Conservation (phyloP, 2,888 invertebrate genomes). For the Pediacus dermestoides region DNA sequence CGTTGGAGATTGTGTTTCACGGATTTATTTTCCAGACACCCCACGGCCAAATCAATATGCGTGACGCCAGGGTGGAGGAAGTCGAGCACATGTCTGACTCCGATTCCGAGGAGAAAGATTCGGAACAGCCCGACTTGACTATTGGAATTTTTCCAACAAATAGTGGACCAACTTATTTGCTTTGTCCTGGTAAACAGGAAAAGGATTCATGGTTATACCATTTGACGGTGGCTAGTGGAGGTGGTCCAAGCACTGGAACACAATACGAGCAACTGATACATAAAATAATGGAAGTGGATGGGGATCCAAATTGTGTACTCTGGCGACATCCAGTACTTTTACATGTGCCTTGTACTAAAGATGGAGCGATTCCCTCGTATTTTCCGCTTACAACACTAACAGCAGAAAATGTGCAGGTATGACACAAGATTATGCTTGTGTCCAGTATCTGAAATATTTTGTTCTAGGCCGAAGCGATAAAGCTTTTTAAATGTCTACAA, state of each 20-base stretch:
- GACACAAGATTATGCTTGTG: slow-evolving; percentile 1
- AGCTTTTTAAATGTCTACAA: slow-evolving; percentile 94
- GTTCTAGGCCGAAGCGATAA: slow-evolving; percentile 74
- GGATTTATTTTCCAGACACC: slow-evolving; percentile 65
- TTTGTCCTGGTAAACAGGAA: slow-evolving; percentile 89
- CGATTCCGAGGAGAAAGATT: slow-evolving; percentile 82
- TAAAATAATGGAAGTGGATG: slow-evolving; percentile 94
- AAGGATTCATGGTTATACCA: slow-evolving; percentile 86
- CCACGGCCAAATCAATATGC: slow-evolving; percentile 91
- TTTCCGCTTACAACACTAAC: slow-evolving; percentile 88
- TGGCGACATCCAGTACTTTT: slow-evolving; percentile 91
- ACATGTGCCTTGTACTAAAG: slow-evolving; percentile 72
- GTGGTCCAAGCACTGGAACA: slow-evolving; percentile 86
- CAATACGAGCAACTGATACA: slow-evolving; percentile 95
- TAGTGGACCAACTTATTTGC: slow-evolving; percentile 89
- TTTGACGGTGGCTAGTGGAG: slow-evolving; percentile 88
- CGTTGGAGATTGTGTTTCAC: not conserved
- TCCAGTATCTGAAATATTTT: slow-evolving; percentile 1
- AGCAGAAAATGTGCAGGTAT: slow-evolving; percentile 74
- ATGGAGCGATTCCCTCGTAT: slow-evolving; percentile 66
- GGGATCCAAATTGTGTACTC: slow-evolving; percentile 85
- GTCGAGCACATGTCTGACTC: slow-evolving; percentile 91
- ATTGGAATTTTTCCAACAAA: slow-evolving; percentile 93
- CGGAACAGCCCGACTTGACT: slow-evolving; percentile 75
- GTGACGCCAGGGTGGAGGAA: slow-evolving; percentile 91